Evolutionary conservation across 2,113 vertebrate species (phyloP).

Genomic region (Gorsachius goisagi): DNA sequence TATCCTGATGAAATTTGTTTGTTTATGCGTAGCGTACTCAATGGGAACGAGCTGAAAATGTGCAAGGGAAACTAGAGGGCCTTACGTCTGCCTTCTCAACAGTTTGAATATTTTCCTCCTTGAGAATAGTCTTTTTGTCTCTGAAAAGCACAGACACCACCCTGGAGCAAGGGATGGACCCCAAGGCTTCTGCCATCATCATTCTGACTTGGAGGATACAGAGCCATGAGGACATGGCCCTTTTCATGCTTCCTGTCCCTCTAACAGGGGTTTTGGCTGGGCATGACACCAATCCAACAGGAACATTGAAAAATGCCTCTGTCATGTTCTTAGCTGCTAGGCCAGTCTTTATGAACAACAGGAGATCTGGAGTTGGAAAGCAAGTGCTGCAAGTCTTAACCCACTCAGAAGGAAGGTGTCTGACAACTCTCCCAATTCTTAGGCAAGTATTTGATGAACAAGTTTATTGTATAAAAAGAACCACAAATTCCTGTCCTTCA

Average conservation of each 20-base stretch:
- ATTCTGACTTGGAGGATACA: neutral
- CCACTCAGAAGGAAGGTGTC: neutral
- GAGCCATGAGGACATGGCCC: neutral
- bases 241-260: neutral
- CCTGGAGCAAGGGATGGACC: neutral
- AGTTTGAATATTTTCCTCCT: neutral
- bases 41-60: neutral
- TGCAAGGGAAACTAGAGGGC: neutral
- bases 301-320: neutral
- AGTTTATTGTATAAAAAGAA: neutral
- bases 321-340: neutral
- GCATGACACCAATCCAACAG: neutral
- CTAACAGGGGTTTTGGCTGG: neutral
- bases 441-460: neutral
- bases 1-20: neutral
- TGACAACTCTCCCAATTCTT: neutral
- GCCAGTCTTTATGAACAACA: neutral
- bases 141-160: neutral
- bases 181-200: neutral
- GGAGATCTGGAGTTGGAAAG: neutral
- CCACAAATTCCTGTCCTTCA: neutral
- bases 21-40: neutral
- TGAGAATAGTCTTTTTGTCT: neutral
- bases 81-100: neutral
- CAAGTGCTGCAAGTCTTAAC: neutral